Percentiles rank a stretch among this genome's conserved stretches.
Evolutionary conservation across 2,888 invertebrate species (phyloP).

Genomic region (Cybosia mesomella): DNA sequence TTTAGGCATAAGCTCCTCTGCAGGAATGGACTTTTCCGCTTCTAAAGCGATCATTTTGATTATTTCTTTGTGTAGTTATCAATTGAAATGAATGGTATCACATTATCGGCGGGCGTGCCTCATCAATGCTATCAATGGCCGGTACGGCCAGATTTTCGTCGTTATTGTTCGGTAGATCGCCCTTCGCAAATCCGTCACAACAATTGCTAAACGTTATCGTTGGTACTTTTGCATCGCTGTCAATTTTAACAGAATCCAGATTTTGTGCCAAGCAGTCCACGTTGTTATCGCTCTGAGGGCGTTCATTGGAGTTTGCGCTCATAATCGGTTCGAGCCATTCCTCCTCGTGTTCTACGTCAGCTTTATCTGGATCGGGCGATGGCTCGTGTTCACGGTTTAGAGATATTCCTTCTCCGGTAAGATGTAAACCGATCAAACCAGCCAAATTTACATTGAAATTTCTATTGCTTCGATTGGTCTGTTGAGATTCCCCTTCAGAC

Average conservation of each 20-base stretch:
- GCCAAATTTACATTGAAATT: conserved; percentile 82
- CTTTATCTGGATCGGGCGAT: conserved; percentile 69
- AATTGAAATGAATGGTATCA: conserved; percentile 61
- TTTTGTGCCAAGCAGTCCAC: conserved; percentile 75
- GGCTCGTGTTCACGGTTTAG: conserved; percentile 65
- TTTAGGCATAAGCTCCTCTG: conserved; percentile 74
- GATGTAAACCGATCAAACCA: conserved; percentile 73
- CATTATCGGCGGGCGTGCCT: conserved; percentile 83
- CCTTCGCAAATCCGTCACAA: conserved; percentile 72
- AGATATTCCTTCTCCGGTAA: conserved; percentile 74
- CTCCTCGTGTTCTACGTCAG: conserved; percentile 73
- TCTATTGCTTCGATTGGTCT: conserved; percentile 56
- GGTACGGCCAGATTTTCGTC: conserved; percentile 81
- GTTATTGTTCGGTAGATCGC: conserved; percentile 69
- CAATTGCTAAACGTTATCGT: conserved; percentile 84
- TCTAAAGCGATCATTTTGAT: conserved; percentile 81
- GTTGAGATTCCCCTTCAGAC: conserved; percentile 53
- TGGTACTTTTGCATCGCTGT: conserved; percentile 77
- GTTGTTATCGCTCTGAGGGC: conserved; percentile 60
- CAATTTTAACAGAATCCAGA: conserved; percentile 72
- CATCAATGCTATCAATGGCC: conserved; percentile 75
- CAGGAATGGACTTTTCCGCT: conserved; percentile 74
- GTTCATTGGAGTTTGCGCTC: conserved; percentile 77
- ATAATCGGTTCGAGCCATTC: conserved; percentile 83
- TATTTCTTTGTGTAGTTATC: conserved; percentile 43